Evolutionary conservation across 2,797 vertebrate genomes (phyloP), one percentile per base, ranked within the genome.

Genomic region (Urosaurus nigricauda): DNA sequence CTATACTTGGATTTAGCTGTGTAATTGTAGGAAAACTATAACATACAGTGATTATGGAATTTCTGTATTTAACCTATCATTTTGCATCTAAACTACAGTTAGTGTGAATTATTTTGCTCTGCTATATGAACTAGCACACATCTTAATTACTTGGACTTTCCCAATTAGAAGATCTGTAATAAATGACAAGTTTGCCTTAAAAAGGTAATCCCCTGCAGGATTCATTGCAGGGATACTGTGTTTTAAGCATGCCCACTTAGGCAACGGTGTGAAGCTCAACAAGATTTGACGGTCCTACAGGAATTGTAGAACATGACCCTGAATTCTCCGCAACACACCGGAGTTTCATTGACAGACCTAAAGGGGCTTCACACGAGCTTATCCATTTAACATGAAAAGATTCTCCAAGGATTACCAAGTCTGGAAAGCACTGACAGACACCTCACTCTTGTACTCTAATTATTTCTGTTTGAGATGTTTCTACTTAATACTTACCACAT

Each of bases 401-500:
- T 35, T 12, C 26, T 29, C 63, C 3, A 0, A 13, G 11, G 6
- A 21, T 26, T 24, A 51, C 5, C 29, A 74, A 14, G 47, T 4
- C 14, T 35, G 47, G 16, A 68, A 79, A 81, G 81, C 73, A 77
- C 21, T 11, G 5, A 40, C 21, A 24, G 11, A 26, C 21, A 51
- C 8, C 17, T 21, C 47, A 70, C 87, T 37, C 63, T 88, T 37
- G 35, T 79, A 21, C 37, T 53, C 29, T 88, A 78, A 78, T 43
- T 79, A 87, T 60, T 79, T 85, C 24, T 11, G 81, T 26, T 9
- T 24, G 0, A 1, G 40, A 21, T 74, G 77, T 91, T 87, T 88
- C 14, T 9, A 86, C 79, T 92, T 85, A 63, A 95, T 95, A 96
- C 98, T 88, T 98, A 99, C 99, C 99, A 90, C 99, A 99, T 29